Base-by-base conservation (phyloP, 1,140 invertebrate genomes). In the Triops longicaudatus region DNA sequence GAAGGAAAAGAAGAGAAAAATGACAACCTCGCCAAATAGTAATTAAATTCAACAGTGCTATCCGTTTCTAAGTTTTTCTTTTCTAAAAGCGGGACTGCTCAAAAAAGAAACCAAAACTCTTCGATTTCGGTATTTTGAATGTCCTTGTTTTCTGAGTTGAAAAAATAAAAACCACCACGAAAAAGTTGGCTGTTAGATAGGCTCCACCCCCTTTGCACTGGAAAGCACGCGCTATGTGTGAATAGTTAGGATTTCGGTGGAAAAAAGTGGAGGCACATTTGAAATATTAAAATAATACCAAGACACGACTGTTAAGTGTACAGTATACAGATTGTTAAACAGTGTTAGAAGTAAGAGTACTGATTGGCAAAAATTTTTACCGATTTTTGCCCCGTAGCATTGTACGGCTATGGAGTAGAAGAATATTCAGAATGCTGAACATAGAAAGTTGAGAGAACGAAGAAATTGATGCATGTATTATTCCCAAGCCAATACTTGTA, bases 1-100 rank as follows among this genome's bases (percentile, higher is more conserved):
- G 31, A 37, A 37, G 7, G 50, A 17, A 22, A 63, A 17, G 14
- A 14, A 22, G 17, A 17, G 17, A 14, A 10, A 63, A 63, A 63
- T 63, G 17, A 17, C 50, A 63, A 63, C 50, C 50, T 63, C 50
- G 50, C 50, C 50, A 63, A 63, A 63, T 63, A 63, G 50, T 63
- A 63, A 63, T 63, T 10, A 63, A 17, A 63, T 63, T 37, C 17
- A 63, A 63, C 9, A 63, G 22, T 22, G n/a, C 50, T 22, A 63
- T 10, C 22, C 17, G 50, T 63, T 63, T 37, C 31, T 37, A 37
- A 37, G 31, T 37, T 37, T 37, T 37, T 7, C 31, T 37, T 37
- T 63, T 63, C 50, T 63, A 9, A 17, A 63, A 63, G 50, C 14
- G n/a, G 50, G 50, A 63, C 50, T 63, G 50, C 50, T 63, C 50